phyloP scores from a whole-genome alignment of 2,113 vertebrate genomes.

The Chitala chitala region DNA sequence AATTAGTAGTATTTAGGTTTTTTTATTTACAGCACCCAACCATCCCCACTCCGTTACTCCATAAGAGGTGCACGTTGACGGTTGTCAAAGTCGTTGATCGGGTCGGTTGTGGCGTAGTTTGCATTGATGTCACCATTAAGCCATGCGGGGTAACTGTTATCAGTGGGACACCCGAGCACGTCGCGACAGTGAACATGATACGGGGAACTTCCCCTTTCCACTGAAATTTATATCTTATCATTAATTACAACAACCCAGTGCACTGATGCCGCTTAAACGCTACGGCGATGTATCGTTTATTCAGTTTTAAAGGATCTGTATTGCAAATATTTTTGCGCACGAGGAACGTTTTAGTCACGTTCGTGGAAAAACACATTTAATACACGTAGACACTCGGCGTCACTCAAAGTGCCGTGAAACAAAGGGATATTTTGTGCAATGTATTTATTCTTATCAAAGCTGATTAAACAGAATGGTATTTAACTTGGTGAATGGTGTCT shows the following conservation, averaged over 20 bases:
- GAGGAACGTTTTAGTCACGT: neutral
- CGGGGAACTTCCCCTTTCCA: too few species aligned
- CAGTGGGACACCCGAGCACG: too few species aligned
- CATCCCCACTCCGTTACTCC: neutral
- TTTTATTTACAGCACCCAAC: conserved; percentile 33
- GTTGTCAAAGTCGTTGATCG: too few species aligned
- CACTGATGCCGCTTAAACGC: neutral
- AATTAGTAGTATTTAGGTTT: conserved; percentile 52
- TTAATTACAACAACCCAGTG: conserved; percentile 12
- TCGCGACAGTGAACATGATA: too few species aligned
- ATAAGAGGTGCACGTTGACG: too few species aligned
- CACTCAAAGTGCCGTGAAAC: conserved; percentile 48
- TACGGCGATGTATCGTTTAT: neutral
- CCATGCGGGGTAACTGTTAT: too few species aligned
- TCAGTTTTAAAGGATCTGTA: neutral
- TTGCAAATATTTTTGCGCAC: neutral
- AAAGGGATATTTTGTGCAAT: conserved; percentile 67
- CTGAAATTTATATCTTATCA: neutral
- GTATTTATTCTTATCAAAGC: conserved; percentile 59
- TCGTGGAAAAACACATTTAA: conserved; percentile 11
- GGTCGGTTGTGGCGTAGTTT: too few species aligned
- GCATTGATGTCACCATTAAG: too few species aligned
- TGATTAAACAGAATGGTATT: conserved; percentile 62
- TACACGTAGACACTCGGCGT: conserved; percentile 24
- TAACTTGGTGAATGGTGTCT: conserved; percentile 49